These are phyloP conservation scores for Aptenodytes forsteri DNA, from an alignment of 2,113 vertebrate species.

Conservation along the genomic window DNA sequence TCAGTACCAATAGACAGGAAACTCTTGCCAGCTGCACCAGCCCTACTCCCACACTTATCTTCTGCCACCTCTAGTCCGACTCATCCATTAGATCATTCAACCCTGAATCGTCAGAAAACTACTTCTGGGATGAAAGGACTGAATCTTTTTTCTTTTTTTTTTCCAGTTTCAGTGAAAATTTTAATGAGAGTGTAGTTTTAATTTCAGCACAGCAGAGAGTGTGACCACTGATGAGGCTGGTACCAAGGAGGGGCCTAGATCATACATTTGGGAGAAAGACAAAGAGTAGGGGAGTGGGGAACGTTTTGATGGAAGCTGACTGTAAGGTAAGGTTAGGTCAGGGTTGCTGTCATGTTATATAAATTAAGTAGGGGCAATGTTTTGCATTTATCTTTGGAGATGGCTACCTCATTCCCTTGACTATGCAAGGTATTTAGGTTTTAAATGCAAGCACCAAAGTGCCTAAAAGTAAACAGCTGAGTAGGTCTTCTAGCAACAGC, in stretches of 20 bases:
- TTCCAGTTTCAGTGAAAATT: not conserved
- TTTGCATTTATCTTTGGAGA: not conserved
- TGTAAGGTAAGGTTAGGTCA: not conserved
- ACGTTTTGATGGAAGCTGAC: not conserved
- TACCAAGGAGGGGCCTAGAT: not conserved
- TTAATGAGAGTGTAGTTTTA: not conserved
- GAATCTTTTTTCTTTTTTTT: no score
- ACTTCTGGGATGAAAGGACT: not conserved
- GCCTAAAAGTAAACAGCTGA: not conserved
- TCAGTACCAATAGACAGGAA: not conserved
- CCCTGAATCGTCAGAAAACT: not conserved
- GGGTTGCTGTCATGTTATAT: not conserved
- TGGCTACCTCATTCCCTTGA: not conserved
- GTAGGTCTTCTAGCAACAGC: not conserved
- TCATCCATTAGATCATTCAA: not conserved
- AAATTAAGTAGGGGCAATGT: not conserved
- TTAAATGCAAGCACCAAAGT: not conserved
- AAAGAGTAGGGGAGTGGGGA: not conserved
- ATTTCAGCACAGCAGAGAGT: not conserved
- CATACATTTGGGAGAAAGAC: no score
- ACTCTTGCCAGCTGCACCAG: not conserved
- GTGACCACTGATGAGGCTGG: not conserved
- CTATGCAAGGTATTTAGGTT: not conserved
- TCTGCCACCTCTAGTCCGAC: not conserved
- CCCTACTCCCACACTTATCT: not conserved